Evolutionary conservation across 1,140 invertebrate genomes (phyloP).

Genomic region (Drosophila persimilis): DNA sequence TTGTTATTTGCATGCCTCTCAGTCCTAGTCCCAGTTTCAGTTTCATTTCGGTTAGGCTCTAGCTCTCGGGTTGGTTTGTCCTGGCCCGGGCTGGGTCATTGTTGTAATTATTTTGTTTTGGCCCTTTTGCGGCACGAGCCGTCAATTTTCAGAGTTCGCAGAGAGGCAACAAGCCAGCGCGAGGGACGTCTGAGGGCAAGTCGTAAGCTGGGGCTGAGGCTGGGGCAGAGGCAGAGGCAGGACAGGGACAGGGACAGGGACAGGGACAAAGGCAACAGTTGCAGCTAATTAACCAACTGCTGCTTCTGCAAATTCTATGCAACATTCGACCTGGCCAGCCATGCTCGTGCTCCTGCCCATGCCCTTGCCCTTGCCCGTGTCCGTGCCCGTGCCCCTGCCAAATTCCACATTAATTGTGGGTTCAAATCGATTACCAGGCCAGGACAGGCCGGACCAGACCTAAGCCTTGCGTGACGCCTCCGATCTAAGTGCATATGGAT

Average conservation of each 20-base stretch:
- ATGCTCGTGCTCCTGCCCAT: background rate
- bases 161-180: background rate
- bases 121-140: slow-evolving; percentile 72
- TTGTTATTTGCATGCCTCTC: slow-evolving; percentile 75
- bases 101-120: slow-evolving; percentile 54
- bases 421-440: slow-evolving; percentile 70
- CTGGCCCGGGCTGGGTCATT: slow-evolving; percentile 1
- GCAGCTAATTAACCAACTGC: slow-evolving; percentile 78
- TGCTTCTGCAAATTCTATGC: slow-evolving; percentile 60
- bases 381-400: background rate
- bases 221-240: background rate
- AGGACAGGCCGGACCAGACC: slow-evolving; percentile 11
- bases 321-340: slow-evolving; percentile 16
- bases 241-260: slow-evolving; percentile 36
- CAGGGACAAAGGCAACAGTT: slow-evolving; percentile 58
- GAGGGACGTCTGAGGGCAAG: slow-evolving; percentile 10
- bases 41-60: no score
- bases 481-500: slow-evolving; percentile 17
- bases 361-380: background rate
- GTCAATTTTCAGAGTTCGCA: slow-evolving; percentile 45
- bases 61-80: background rate
- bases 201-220: slow-evolving; percentile 13
- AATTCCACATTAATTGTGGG: slow-evolving; percentile 63
- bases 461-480: slow-evolving; percentile 54
- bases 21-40: background rate